Conservation (phyloP, 2,113 vertebrate genomes). For the Hippocampus mohnikei region DNA sequence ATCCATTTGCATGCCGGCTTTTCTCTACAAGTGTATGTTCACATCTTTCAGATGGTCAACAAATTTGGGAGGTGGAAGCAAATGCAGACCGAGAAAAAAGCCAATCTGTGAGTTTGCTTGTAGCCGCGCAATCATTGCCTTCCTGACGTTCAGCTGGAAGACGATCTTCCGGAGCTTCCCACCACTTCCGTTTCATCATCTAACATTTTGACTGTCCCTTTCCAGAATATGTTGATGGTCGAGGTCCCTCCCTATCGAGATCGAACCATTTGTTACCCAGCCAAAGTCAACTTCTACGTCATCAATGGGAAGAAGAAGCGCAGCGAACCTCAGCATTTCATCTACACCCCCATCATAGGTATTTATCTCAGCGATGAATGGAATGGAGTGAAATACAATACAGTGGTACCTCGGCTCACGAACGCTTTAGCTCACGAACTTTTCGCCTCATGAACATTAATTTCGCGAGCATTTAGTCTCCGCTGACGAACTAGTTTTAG, state of each 20-base stretch:
- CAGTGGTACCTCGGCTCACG: too few species aligned
- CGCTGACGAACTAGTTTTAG: too few species aligned
- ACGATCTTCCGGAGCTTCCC: neutral
- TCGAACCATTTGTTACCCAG: slow-evolving; percentile 74
- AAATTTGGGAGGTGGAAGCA: slow-evolving; percentile 94
- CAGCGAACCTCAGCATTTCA: slow-evolving; percentile 93
- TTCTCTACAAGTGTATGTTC: neutral
- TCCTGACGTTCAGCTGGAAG: too few species aligned
- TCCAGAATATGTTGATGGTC: slow-evolving; percentile 90
- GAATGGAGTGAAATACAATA: neutral
- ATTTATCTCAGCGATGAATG: slow-evolving; percentile 1
- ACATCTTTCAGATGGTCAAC: slow-evolving; percentile 82
- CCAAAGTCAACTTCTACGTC: slow-evolving; percentile 93
- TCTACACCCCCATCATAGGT: slow-evolving; percentile 84
- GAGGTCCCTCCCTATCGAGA: slow-evolving; percentile 90
- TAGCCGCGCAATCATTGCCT: neutral
- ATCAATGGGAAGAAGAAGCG: slow-evolving; percentile 93
- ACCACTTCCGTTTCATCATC: neutral
- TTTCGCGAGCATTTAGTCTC: too few species aligned
- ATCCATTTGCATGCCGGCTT: neutral
- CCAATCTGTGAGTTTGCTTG: slow-evolving; percentile 81
- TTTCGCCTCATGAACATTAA: too few species aligned
- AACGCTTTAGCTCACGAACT: too few species aligned
- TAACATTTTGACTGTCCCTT: neutral
- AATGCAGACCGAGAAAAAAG: slow-evolving; percentile 93